phyloP scores from a whole-genome alignment of 2,113 vertebrate species.

The Podarcis muralis region DNA sequence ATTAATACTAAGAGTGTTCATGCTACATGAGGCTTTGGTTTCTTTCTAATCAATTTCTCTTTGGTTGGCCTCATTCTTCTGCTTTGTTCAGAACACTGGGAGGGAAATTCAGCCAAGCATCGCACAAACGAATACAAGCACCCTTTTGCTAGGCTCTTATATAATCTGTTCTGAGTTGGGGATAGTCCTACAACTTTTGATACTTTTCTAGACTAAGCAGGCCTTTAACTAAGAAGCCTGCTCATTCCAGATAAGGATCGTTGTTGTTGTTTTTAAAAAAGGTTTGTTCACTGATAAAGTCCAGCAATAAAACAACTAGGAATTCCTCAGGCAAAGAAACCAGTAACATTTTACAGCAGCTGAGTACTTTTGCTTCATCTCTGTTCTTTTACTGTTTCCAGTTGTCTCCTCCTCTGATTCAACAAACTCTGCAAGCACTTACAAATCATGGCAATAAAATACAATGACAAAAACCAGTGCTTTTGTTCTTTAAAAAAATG shows the following conservation, averaged over 20 bases:
- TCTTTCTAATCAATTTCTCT: too few species aligned
- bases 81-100: too few species aligned
- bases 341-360: not conserved
- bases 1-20: too few species aligned
- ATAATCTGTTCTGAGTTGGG: not conserved
- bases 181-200: not conserved
- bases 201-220: not conserved
- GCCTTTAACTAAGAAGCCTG: not conserved
- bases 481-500: too few species aligned
- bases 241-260: not conserved
- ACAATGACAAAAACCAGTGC: not conserved
- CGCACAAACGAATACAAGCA: not conserved
- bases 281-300: not conserved
- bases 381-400: not conserved
- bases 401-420: not conserved
- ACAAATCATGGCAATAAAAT: not conserved
- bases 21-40: too few species aligned
- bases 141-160: not conserved
- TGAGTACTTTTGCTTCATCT: not conserved
- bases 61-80: too few species aligned
- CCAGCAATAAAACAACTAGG: not conserved
- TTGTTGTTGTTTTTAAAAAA: not conserved
- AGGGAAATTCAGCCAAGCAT: not conserved
- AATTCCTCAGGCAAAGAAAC: not conserved
- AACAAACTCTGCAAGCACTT: not conserved